phyloP scores from a whole-genome alignment of 2,888 invertebrate genomes.

The Drosophila robusta region DNA sequence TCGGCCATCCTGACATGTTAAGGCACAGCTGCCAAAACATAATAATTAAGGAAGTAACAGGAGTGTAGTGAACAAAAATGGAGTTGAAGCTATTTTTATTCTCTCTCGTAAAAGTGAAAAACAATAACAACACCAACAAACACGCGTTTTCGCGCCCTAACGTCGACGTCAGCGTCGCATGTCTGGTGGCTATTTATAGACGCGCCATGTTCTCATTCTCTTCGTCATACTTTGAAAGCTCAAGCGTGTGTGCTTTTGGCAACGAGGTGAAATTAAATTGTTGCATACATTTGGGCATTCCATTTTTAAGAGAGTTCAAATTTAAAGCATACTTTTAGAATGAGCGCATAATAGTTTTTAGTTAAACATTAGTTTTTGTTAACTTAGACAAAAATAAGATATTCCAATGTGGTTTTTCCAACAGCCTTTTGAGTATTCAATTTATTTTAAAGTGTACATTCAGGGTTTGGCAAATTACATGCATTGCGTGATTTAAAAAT shows the following conservation, averaged over 20 bases:
- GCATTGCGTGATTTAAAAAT: conserved; percentile 14
- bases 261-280: conserved; percentile 49
- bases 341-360: not conserved
- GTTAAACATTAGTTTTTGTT: not conserved
- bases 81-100: conserved; percentile 13
- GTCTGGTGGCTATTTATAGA: conserved; percentile 69
- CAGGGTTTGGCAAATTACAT: conserved; percentile 16
- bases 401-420: not conserved
- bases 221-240: conserved; percentile 38
- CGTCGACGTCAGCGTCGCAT: conserved; percentile 50
- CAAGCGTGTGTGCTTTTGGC: conserved; percentile 46
- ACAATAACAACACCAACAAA: conserved; percentile 37
- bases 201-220: conserved; percentile 16
- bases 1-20: conserved; percentile 82
- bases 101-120: not conserved
- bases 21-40: conserved; percentile 1
- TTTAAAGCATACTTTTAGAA: conserved; percentile 52
- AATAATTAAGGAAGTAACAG: not conserved
- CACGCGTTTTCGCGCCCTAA: conserved; percentile 66
- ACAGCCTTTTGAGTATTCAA: not conserved
- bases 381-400: not conserved
- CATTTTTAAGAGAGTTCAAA: conserved; percentile 4
- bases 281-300: conserved; percentile 55
- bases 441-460: not conserved
- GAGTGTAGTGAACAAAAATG: not conserved